These are phyloP conservation scores for Carassius auratus DNA, from an alignment of 2,113 vertebrate species.

Conservation along the genomic window DNA sequence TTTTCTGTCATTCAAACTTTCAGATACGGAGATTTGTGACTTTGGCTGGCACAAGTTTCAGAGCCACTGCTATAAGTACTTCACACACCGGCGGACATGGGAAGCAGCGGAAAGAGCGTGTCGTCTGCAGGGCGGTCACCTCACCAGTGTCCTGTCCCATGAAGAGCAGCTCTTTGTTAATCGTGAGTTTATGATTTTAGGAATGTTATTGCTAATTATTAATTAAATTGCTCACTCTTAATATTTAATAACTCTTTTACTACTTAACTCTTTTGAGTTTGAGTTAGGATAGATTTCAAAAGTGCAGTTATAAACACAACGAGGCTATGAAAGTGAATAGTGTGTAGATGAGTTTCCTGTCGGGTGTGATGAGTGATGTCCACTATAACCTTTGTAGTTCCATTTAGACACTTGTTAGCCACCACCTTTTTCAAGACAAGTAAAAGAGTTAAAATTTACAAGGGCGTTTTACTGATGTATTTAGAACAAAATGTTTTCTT, in stretches of 20 bases:
- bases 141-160: constrained; percentile 86
- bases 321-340: neutral
- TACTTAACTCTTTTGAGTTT: neutral
- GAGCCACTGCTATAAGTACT: constrained; percentile 94
- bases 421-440: neutral
- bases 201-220: neutral
- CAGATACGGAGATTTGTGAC: constrained; percentile 90
- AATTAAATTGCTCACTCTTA: neutral
- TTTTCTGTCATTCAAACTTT: neutral
- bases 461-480: neutral
- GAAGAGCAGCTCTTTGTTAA: constrained; percentile 93
- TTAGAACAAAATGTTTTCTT: neutral
- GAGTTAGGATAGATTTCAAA: neutral
- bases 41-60: constrained; percentile 96
- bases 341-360: neutral
- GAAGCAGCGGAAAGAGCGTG: constrained; percentile 92
- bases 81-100: constrained; percentile 90
- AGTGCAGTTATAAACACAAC: neutral
- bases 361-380: neutral
- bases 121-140: constrained; percentile 88
- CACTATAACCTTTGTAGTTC: neutral
- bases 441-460: neutral
- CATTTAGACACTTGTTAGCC: neutral
- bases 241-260: neutral
- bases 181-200: constrained; percentile 76